Evolutionary conservation across 2,888 invertebrate species (phyloP), one percentile per base, ranked within the genome.

Genomic region (Aspidapion aeneum): DNA sequence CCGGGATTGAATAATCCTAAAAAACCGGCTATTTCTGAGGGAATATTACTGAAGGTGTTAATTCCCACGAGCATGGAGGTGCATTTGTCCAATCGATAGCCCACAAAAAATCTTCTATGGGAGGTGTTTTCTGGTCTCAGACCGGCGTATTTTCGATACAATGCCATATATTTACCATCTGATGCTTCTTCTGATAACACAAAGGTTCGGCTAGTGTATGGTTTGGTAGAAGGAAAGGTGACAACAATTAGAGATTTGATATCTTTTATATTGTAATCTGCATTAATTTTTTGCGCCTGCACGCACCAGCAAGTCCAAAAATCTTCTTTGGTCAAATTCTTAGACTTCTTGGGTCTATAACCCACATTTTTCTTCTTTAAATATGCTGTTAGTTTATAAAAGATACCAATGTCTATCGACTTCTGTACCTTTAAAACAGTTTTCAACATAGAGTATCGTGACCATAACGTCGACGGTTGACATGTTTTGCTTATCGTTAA

Each of bases 1-100:
- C n/a, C n/a, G n/a, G 18, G 1, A 51, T 58, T 51, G 18, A 58
- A 55, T n/a, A n/a, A n/a, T 61, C 58, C 22, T 19, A 61, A 22
- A 51, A 49, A 63, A 21, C 18, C 48, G 16, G 63, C 63, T 48
- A 63, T 57, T 52, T 51, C 61, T 18, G 19, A 56, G 21, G 61
- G 57, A 19, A 61, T 58, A 51, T 60, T 57, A 16, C 63, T 48
- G 19, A 60, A 56, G 9, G 50, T 63, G 50, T 63, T 60, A 22
- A 55, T 64, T 5, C 61, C 54, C 16, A 61, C 61, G 7, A 21
- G 51, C 2, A 57, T 35, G 50, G 51, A 50, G 35, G 20, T 63
- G 57, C 56, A 63, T 18, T 60, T 62, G 50, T 56, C 48, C 16
- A 51, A 17, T 20, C 54, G 22, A 50, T 61, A 60, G 19, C 35